Conservation (phyloP, 37 sponge, comb jelly and placozoan species). For the Trichoplax adhaerens region DNA sequence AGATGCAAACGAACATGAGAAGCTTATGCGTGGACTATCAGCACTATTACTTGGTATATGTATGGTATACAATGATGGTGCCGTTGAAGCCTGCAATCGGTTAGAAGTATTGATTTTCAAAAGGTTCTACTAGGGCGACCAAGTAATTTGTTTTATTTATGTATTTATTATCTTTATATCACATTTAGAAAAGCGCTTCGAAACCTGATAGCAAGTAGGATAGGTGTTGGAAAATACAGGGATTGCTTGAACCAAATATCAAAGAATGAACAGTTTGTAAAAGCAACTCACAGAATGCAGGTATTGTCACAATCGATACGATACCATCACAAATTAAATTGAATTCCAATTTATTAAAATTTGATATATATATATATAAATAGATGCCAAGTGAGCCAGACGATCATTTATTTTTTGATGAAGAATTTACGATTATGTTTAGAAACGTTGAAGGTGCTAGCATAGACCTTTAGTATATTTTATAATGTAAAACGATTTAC, state of each 20-base stretch:
- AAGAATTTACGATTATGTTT: slow-evolving; percentile 34
- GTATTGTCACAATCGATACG: background rate
- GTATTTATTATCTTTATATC: background rate
- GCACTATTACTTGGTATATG: slow-evolving; percentile 43
- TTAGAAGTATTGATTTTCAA: slow-evolving; percentile 7
- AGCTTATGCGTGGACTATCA: slow-evolving; percentile 44
- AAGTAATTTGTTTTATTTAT: background rate
- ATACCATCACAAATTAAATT: background rate
- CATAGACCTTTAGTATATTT: no score
- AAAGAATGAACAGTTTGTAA: slow-evolving; percentile 35
- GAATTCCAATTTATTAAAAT: background rate
- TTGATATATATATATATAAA: no score
- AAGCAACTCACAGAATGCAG: slow-evolving; percentile 46
- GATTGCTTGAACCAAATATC: slow-evolving; percentile 34
- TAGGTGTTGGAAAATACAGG: slow-evolving; percentile 39
- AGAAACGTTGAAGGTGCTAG: slow-evolving; percentile 2
- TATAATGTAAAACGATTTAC: no score
- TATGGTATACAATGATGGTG: slow-evolving; percentile 43
- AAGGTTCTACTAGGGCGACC: slow-evolving; percentile 22
- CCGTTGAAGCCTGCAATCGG: no score
- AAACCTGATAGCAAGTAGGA: slow-evolving; percentile 51
- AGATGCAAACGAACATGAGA: slow-evolving; percentile 34
- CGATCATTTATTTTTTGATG: slow-evolving; percentile 38
- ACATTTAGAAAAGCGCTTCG: slow-evolving; percentile 30
- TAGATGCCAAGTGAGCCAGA: background rate